Evolutionary conservation across 2,888 invertebrate genomes (phyloP).

Genomic region (Trichogramma dendrolimi): DNA sequence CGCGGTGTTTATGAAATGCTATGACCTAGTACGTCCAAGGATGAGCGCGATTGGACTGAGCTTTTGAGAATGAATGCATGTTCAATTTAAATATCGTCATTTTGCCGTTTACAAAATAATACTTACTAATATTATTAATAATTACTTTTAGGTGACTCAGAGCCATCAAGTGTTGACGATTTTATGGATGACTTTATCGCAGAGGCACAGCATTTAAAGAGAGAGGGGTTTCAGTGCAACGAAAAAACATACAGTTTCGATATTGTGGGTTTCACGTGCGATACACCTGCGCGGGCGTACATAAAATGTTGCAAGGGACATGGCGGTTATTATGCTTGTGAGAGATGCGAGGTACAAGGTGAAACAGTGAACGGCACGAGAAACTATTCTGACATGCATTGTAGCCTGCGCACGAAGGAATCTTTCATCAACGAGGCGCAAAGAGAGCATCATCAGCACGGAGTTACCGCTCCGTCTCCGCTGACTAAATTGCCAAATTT

Average conservation of each 20-base stretch:
- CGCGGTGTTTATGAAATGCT: too few relatives aligned
- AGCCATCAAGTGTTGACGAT: conserved; percentile 20
- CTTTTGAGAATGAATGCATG: too few relatives aligned
- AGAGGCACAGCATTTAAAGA: conserved; percentile 23
- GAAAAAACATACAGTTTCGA: conserved; percentile 21
- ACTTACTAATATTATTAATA: too few relatives aligned
- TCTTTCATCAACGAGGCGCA: conserved; percentile 28
- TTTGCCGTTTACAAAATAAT: too few relatives aligned
- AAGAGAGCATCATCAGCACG: conserved; percentile 26
- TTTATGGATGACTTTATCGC: conserved; percentile 27
- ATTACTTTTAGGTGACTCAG: conserved; percentile 18
- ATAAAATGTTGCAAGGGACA: conserved; percentile 28
- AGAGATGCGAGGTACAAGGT: conserved; percentile 27
- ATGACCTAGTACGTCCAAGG: too few relatives aligned
- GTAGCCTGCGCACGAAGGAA: conserved; percentile 21
- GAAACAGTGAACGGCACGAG: conserved; percentile 20
- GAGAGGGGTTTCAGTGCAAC: conserved; percentile 22
- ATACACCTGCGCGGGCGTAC: conserved; percentile 28
- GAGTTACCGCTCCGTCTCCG: conserved; percentile 16
- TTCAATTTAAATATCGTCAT: too few relatives aligned
- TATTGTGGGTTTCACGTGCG: conserved; percentile 26
- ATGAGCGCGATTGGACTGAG: too few relatives aligned
- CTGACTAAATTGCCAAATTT: conserved; percentile 26
- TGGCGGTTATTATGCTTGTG: conserved; percentile 31
- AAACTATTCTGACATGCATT: conserved; percentile 24